A percentile compares a stretch with the other conserved stretches of the same genome.
Evolutionary conservation across 2,113 vertebrate species (phyloP).

Genomic region (Butorides virescens): DNA sequence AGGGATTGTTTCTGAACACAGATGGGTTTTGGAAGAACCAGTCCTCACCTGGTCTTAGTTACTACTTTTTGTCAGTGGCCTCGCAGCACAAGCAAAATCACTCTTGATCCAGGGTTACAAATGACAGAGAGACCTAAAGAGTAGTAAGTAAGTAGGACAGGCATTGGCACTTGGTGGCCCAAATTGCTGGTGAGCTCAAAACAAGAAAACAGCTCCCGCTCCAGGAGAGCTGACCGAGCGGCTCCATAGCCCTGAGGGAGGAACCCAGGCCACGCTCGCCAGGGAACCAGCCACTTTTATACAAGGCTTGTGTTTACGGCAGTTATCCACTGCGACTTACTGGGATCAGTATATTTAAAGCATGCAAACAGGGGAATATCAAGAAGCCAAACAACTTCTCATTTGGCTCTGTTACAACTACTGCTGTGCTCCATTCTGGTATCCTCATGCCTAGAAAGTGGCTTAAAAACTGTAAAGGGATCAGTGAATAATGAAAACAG

Average conservation of each 20-base stretch:
- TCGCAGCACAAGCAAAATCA: not conserved
- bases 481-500: not conserved
- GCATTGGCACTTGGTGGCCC: not conserved
- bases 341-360: not conserved
- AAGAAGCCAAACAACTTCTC: not conserved
- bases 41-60: not conserved
- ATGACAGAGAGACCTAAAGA: not conserved
- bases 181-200: not conserved
- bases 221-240: rapidly evolving
- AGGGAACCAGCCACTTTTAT: not conserved
- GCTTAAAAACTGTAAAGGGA: not conserved
- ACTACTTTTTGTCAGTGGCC: not conserved
- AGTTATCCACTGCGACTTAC: not conserved
- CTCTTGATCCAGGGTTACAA: not conserved
- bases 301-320: not conserved
- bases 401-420: conserved; percentile 3
- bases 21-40: not conserved
- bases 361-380: not conserved
- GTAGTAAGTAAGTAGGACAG: not conserved
- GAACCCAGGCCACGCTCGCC: rapidly evolving
- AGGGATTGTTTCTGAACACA: not conserved
- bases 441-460: conserved; percentile 1
- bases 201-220: not conserved
- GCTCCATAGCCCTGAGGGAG: not conserved
- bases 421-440: conserved; percentile 8